Conservation (phyloP, 2,113 vertebrate species). For the Spilogale gracilis region DNA sequence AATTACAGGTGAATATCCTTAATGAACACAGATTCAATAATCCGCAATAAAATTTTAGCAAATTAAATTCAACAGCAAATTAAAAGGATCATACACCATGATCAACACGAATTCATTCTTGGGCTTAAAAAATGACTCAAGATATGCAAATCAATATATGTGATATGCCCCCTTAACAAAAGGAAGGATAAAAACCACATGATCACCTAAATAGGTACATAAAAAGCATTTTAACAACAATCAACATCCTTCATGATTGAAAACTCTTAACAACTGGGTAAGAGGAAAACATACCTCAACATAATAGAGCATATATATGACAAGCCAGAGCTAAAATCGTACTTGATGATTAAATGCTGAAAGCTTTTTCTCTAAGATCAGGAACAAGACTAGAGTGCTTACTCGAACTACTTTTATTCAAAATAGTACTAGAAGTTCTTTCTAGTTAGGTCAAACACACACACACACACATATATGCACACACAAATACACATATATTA, state of each 20-base stretch:
- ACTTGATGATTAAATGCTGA: background rate
- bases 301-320: background rate
- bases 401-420: background rate
- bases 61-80: constrained; percentile 2
- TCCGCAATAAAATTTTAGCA: background rate
- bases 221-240: constrained; percentile 5
- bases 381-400: background rate
- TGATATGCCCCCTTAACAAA: background rate
- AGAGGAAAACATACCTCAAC: background rate
- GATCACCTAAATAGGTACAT: background rate
- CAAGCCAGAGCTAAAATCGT: background rate
- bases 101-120: background rate
- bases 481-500: no score
- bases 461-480: no score
- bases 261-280: background rate
- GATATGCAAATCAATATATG: background rate
- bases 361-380: background rate
- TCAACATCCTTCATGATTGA: background rate
- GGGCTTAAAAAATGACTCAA: background rate
- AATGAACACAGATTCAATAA: background rate
- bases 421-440: background rate
- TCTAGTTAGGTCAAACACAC: background rate
- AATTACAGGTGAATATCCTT: background rate
- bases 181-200: background rate
- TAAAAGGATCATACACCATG: background rate